Evolutionary conservation across 2,888 invertebrate genomes (phyloP), one percentile per base, ranked within the genome.

Genomic region (Scaptomyza tumidula): DNA sequence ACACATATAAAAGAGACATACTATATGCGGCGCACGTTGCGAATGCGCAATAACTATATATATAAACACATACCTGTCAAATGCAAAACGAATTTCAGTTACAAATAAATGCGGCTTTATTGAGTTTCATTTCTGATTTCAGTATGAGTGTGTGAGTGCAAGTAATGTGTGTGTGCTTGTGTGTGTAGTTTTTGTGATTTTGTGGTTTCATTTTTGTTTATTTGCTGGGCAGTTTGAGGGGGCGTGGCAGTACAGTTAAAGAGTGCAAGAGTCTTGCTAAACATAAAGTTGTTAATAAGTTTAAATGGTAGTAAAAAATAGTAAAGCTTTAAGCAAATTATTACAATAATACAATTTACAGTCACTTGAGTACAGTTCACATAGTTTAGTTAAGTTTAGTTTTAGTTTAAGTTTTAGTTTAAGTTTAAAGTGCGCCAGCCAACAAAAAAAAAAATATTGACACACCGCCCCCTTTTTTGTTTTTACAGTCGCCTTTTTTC

Each of bases 91-190:
- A 59, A 56, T 59, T 79, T 68, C 52, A 63, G 56, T 87, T 89
- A 70, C 82, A 85, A 53, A 89, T 81, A 82, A 87, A 89, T 88
- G 89, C 89, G 88, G 75, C 88, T 89, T 88, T 78, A 85, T 81
- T 71, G 66, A 78, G 76, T 85, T 67, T 71, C 74, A 68, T 80
- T 69, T 50, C 49, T 81, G 56, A 65, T 50, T 68, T 66, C 56
- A 62, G 52, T 61, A 50, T 60, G 14, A 33, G 50, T 49, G 48
- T 39, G 46, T 24, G 35, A 10, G 14, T 57, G 56, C 53, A 52
- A 9, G 46, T 24, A 24, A 24, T 45, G 55, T 31, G 29, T 13
- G 13, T 43, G 35, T 33, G 31, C 10, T n/a, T 48, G n/a, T 44
- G 53, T 41, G 49, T 35, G 46, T 16, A 3, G 24, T 24, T 5